Base-by-base conservation (phyloP, 2,888 invertebrate genomes). In the Altica lythri region DNA sequence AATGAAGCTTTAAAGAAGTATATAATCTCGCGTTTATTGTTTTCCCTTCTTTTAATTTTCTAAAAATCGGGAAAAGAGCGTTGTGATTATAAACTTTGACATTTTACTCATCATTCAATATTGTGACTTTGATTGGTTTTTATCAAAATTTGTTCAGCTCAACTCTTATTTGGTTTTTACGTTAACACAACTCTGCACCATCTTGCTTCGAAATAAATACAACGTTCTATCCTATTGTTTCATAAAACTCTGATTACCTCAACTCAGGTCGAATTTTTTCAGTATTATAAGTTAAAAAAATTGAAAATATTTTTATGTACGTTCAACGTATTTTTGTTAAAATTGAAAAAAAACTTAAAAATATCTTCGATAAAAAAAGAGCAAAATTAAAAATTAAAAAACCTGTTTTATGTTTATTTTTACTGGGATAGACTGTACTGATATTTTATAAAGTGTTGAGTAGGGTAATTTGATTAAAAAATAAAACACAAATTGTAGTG, bases 401-500 rank as follows among this genome's bases (percentile, higher is more conserved):
- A 43, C 25, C 4, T 25, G 8, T 25, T 13, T 25, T 22, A 10
- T n/a, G 4, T 17, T 22, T 40, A 40, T 37, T 38, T n/a, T 10
- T 22, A n/a, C n/a, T n/a, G n/a, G n/a, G n/a, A n/a, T n/a, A n/a
- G n/a, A n/a, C n/a, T n/a, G n/a, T n/a, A n/a, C n/a, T n/a, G n/a
- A n/a, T n/a, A n/a, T n/a, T n/a, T n/a, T n/a, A n/a, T n/a, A n/a
- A n/a, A n/a, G n/a, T n/a, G n/a, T n/a, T n/a, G n/a, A n/a, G n/a
- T n/a, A n/a, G n/a, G n/a, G n/a, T n/a, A n/a, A n/a, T n/a, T n/a
- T n/a, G n/a, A n/a, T n/a, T n/a, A n/a, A n/a, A n/a, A n/a, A n/a
- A n/a, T n/a, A n/a, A 38, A 29, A 53, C 63, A 66, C 65, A 64
- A 65, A 48, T 62, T 63, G 61, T 56, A 61, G 59, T 62, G 64